Conservation (phyloP, 2,797 vertebrate genomes). For the Alosa sapidissima region DNA sequence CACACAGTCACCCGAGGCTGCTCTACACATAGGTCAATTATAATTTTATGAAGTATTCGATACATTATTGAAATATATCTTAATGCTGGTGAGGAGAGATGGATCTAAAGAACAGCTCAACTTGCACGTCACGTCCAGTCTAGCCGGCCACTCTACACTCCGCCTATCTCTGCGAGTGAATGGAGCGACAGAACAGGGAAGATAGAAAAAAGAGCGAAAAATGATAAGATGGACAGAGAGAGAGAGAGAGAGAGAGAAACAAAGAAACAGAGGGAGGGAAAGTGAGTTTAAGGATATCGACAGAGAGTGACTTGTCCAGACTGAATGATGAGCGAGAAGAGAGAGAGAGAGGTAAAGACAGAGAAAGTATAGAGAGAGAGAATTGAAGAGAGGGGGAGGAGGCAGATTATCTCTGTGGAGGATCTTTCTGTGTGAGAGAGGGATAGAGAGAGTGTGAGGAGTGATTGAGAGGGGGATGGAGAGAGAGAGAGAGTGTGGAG, state of each 20-base stretch:
- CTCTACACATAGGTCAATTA: not conserved
- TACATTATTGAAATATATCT: not conserved
- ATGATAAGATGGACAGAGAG: not conserved
- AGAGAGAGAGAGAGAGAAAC: not conserved
- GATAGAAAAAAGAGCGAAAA: not conserved
- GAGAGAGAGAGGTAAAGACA: not conserved
- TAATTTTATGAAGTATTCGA: not conserved
- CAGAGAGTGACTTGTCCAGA: not conserved
- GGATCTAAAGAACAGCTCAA: not conserved
- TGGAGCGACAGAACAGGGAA: not conserved
- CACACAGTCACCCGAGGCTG: not conserved
- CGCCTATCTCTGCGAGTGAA: not conserved
- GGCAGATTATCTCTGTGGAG: not conserved
- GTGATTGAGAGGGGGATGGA: not conserved
- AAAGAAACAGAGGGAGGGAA: not conserved
- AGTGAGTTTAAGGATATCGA: not conserved
- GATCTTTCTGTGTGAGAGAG: not conserved
- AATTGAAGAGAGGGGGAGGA: not conserved
- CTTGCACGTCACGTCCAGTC: not conserved
- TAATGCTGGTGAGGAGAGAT: not conserved
- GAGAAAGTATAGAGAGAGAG: not conserved
- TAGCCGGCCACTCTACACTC: not conserved
- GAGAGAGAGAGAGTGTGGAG: not conserved
- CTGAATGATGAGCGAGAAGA: not conserved
- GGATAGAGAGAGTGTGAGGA: not conserved